These are phyloP conservation scores for Drosophila phalerata DNA, from an alignment of 2,888 invertebrate species.

Conservation along the genomic window DNA sequence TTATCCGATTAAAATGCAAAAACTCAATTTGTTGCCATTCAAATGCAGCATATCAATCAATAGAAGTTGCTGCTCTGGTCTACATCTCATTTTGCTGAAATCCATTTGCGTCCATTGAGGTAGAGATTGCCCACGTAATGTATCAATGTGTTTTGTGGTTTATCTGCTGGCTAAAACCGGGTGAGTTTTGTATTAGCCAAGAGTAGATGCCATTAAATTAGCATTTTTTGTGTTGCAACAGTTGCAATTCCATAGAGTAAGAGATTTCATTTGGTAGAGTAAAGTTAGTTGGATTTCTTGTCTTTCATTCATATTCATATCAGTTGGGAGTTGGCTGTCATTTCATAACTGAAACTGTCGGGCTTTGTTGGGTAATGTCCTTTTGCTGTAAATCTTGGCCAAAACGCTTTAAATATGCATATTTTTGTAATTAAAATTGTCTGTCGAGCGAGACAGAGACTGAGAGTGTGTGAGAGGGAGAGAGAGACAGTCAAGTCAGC, in stretches of 20 bases:
- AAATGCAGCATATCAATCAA: slow-evolving; percentile 72
- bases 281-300: not conserved
- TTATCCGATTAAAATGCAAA: slow-evolving; percentile 78
- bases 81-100: slow-evolving; percentile 9
- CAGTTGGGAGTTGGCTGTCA: slow-evolving; percentile 23
- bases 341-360: slow-evolving; percentile 41
- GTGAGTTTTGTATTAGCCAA: slow-evolving; percentile 42
- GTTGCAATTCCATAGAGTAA: not conserved
- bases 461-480: slow-evolving; percentile 1
- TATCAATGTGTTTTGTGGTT: slow-evolving; percentile 78
- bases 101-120: slow-evolving; percentile 48
- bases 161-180: slow-evolving; percentile 29
- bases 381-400: slow-evolving; percentile 49
- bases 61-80: slow-evolving; percentile 11
- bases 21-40: slow-evolving; percentile 70
- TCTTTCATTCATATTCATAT: slow-evolving; percentile 30
- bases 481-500: slow-evolving; percentile 55
- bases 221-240: slow-evolving; percentile 43
- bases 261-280: not conserved
- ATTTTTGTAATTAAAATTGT: slow-evolving; percentile 76
- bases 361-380: slow-evolving; percentile 56
- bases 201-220: slow-evolving; percentile 57
- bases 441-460: slow-evolving; percentile 10
- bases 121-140: slow-evolving; percentile 68
- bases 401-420: slow-evolving; percentile 72